phyloP scores from a whole-genome alignment of 2,888 invertebrate species.

The Netelia virgata region DNA sequence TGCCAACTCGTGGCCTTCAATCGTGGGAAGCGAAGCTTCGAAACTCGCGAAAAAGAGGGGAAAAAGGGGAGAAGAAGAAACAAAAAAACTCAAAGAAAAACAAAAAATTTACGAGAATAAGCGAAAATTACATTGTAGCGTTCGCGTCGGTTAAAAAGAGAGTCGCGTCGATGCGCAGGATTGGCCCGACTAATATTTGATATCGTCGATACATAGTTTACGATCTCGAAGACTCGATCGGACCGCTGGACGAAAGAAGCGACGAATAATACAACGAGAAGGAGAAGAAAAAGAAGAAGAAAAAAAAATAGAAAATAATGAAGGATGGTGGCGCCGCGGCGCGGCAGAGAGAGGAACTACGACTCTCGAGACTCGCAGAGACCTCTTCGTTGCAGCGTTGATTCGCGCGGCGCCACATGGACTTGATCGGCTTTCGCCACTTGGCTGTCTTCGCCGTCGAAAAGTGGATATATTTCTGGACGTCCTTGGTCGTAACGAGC shows the following conservation, averaged over 20 bases:
- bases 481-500: conserved; percentile 71
- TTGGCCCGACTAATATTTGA: conserved; percentile 18
- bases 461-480: conserved; percentile 71
- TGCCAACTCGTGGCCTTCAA: conserved; percentile 68
- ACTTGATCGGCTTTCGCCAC: conserved; percentile 69
- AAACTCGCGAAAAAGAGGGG: conserved; percentile 24
- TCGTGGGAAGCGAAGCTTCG: conserved; percentile 62
- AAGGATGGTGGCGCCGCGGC: not conserved
- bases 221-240: too few species aligned
- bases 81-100: conserved; percentile 1
- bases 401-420: conserved; percentile 62
- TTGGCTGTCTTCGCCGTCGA: conserved; percentile 68
- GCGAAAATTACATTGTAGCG: not conserved
- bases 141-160: not conserved
- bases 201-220: too few species aligned
- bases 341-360: conserved; percentile 20
- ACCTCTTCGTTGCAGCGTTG: conserved; percentile 53
- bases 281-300: conserved; percentile 13
- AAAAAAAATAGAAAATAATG: too few species aligned
- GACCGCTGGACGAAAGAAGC: too few species aligned
- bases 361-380: conserved; percentile 8
- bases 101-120: not conserved
- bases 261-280: conserved; percentile 4
- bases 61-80: not conserved
- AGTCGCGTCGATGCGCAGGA: conserved; percentile 29